phyloP scores from a whole-genome alignment of 2,113 vertebrate genomes.

The Aegypius monachus region DNA sequence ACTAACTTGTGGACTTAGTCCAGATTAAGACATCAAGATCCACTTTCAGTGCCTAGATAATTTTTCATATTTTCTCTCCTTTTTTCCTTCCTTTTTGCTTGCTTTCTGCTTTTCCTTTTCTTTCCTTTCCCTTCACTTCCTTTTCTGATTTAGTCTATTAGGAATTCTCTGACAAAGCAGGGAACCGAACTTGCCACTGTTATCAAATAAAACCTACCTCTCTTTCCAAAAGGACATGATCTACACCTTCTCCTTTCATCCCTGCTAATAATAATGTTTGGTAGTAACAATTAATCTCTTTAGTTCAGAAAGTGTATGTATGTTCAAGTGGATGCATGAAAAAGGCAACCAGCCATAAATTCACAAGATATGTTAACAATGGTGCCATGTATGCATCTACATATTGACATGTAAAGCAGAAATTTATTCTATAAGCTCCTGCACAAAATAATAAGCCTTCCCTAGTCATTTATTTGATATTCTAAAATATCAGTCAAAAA shows the following conservation, averaged over 20 bases:
- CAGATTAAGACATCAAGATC: background rate
- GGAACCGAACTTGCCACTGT: background rate
- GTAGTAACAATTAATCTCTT: background rate
- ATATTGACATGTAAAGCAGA: background rate
- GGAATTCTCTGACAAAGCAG: background rate
- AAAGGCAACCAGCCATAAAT: background rate
- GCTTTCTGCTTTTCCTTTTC: background rate
- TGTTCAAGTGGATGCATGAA: background rate
- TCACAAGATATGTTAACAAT: background rate
- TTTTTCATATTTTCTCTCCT: background rate
- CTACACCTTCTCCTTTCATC: background rate
- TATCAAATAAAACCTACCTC: background rate
- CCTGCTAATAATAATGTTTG: background rate
- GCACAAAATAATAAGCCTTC: background rate
- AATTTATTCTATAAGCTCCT: background rate
- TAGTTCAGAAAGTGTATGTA: background rate
- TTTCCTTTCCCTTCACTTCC: background rate
- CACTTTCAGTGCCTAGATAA: background rate
- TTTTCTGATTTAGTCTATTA: background rate
- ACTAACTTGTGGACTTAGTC: background rate
- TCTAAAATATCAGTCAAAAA: constrained; percentile 17
- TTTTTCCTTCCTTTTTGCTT: background rate
- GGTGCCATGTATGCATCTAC: background rate
- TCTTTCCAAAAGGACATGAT: background rate
- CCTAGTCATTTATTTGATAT: background rate